Evolutionary conservation across 2,888 invertebrate genomes (phyloP).

Genomic region (Piscicola geometra): DNA sequence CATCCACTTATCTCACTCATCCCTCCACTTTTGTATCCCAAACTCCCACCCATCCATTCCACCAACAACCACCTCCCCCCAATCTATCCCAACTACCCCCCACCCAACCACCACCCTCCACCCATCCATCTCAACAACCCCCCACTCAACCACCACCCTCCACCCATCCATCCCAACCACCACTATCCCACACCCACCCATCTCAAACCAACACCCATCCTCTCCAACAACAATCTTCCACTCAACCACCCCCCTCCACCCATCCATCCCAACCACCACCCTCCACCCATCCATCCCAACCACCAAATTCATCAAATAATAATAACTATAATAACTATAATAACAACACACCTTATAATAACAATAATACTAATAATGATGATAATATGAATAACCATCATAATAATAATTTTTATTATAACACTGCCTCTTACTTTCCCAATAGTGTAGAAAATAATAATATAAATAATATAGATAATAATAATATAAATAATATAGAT

Average conservation of each 20-base stretch:
- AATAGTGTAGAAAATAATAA: no score
- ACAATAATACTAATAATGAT: no score
- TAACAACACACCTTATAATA: no score
- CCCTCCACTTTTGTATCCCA: not conserved
- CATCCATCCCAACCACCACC: not conserved
- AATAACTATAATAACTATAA: no score
- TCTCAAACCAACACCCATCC: not conserved
- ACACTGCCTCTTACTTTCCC: no score
- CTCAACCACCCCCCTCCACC: not conserved
- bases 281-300: not conserved
- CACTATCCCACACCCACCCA: not conserved
- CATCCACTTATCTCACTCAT: not conserved
- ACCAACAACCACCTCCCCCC: not conserved
- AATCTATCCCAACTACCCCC: not conserved
- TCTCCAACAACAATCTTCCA: not conserved
- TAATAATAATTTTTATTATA: no score
- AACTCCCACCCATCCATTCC: conserved; percentile 9
- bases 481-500: no score
- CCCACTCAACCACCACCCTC: not conserved
- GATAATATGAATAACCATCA: no score
- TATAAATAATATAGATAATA: no score
- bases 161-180: not conserved
- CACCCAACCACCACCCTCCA: not conserved
- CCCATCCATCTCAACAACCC: not conserved
- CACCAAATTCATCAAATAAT: no score